Evolutionary conservation across 1,140 invertebrate genomes (phyloP), one percentile per base, ranked within the genome.

Genomic region (Drosophila parabipectinata): DNA sequence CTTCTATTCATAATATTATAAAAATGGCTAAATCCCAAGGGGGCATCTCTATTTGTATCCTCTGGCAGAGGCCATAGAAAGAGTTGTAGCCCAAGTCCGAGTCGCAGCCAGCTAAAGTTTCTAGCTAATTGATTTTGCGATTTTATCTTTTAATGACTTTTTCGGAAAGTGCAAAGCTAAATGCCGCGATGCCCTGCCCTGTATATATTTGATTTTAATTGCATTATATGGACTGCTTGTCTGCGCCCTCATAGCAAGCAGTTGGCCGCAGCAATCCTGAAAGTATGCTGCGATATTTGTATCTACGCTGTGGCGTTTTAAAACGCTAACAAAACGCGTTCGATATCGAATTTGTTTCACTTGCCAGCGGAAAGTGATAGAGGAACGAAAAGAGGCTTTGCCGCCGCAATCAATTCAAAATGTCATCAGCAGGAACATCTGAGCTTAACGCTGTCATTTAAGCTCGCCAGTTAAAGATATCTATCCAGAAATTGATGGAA

Each of bases 91-190:
- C 41, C 32, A 30, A 41, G 52, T 37, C 44, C 41, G 32, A 47
- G 51, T 30, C 41, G 55, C 47, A 61, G 61, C 32, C 61, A 63
- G 72, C 76, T 79, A 79, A 88, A 88, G 79, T 88, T 88, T 88
- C 79, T 88, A 72, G 83, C 83, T 88, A 88, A 88, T 88, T 88
- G 83, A 88, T 88, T 88, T 88, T 88, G 83, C 64, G 83, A 88
- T 88, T 88, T 88, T 89, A 88, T 88, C 83, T 88, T 88, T 88
- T 88, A 88, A 88, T 88, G 83, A 88, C 84, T 88, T 88, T 87
- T 88, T 77, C 75, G 63, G 51, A 73, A 67, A 85, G 78, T 80
- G 64, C 69, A 77, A 45, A 51, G 56, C 69, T 62, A 48, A 80
- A 75, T 67, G 50, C 55, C 21, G 52, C 34, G 45, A 32, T 28